Percentiles rank a stretch among this genome's conserved stretches.
phyloP scores from a whole-genome alignment of 2,888 invertebrate species.

The Germaria angustata region DNA sequence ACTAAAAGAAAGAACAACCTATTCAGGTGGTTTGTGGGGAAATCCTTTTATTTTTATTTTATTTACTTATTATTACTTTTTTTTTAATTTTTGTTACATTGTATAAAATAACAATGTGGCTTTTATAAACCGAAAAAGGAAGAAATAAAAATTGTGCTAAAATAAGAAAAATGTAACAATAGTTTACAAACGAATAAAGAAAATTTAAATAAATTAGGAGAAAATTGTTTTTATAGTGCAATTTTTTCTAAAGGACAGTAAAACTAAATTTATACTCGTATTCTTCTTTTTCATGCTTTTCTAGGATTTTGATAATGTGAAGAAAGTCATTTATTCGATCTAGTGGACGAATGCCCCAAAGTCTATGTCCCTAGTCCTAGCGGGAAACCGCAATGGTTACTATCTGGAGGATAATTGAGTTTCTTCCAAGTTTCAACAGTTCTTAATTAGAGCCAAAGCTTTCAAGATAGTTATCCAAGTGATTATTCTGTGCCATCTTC shows the following conservation, averaged over 20 bases:
- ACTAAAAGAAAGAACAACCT: background rate
- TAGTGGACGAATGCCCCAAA: no score
- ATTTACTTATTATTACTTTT: background rate
- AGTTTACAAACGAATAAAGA: background rate
- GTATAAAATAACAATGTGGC: constrained; percentile 6
- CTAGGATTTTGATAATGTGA: no score
- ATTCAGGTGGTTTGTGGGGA: constrained; percentile 45
- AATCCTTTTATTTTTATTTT: constrained; percentile 15
- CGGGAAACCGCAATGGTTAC: no score
- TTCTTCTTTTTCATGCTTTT: no score
- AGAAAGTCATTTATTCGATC: no score
- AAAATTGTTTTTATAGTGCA: background rate
- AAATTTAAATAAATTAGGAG: background rate
- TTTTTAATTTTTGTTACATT: constrained; percentile 17
- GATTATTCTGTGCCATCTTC: no score
- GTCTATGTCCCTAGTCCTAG: no score
- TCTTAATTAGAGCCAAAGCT: no score
- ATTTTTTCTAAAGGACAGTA: background rate
- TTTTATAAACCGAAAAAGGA: background rate
- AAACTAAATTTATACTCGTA: no score
- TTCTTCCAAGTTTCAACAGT: no score
- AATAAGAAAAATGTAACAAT: background rate
- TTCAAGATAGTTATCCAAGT: no score
- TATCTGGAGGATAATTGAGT: no score
- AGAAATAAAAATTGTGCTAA: background rate